phyloP scores from a whole-genome alignment of 2,113 vertebrate genomes.

The Anoplopoma fimbria region DNA sequence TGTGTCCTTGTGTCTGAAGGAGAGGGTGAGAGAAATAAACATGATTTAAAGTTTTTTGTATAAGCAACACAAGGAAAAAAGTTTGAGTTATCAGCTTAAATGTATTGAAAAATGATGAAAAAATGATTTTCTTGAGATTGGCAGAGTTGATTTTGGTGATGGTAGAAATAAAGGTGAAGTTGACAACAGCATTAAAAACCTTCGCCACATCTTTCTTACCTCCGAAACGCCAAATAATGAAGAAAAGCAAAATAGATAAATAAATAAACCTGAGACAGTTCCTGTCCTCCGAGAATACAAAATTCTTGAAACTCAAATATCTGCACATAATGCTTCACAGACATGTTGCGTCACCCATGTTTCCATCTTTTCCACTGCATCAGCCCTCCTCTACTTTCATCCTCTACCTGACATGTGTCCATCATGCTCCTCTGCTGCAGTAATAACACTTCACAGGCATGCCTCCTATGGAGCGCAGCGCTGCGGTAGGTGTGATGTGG shows the following conservation, averaged over 20 bases:
- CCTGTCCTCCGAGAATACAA: neutral
- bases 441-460: constrained; percentile 11
- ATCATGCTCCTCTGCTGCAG: neutral
- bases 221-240: neutral
- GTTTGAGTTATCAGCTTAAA: neutral
- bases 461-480: neutral
- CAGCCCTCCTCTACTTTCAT: neutral
- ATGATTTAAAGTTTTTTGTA: neutral
- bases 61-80: neutral
- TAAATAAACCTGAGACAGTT: neutral
- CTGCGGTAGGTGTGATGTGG: neutral
- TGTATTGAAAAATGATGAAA: neutral
- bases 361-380: neutral
- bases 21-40: neutral
- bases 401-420: neutral
- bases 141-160: neutral
- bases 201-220: neutral
- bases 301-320: neutral
- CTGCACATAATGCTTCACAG: neutral
- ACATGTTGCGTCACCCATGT: neutral
- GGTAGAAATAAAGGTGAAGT: neutral
- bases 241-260: neutral
- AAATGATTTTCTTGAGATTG: neutral
- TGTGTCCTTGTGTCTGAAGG: neutral
- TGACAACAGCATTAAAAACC: neutral